Percentiles rank a stretch among this genome's conserved stretches.
phyloP scores from a whole-genome alignment of 2,888 invertebrate species.

The Quadroppia sp. region DNA sequence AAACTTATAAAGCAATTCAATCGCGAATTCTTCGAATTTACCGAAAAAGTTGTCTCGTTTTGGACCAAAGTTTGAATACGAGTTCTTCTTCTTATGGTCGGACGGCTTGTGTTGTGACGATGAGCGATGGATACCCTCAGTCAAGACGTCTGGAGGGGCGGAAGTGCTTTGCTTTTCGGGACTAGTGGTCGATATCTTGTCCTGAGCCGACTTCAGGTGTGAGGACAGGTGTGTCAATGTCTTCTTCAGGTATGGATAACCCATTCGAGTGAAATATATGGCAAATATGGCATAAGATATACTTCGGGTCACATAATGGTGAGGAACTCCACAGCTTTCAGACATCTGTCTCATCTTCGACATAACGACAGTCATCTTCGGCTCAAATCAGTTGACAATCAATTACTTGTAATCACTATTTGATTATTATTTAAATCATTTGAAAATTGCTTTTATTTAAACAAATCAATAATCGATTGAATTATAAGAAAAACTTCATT shows the following conservation, averaged over 20 bases:
- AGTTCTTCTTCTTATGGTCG: background rate
- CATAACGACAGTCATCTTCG: conserved; percentile 41
- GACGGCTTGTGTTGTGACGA: background rate
- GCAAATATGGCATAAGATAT: conserved; percentile 41
- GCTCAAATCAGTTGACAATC: background rate
- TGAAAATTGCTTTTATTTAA: no score
- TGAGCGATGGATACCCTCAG: background rate
- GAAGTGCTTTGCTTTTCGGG: background rate
- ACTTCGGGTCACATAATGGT: conserved; percentile 41
- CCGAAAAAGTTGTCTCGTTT: conserved; percentile 38
- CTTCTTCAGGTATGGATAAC: conserved; percentile 37
- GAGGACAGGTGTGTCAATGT: conserved; percentile 3
- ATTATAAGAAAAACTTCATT: no score
- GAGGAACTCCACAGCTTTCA: conserved; percentile 38
- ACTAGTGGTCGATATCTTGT: conserved; percentile 10
- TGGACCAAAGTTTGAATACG: conserved; percentile 44
- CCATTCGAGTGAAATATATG: conserved; percentile 40
- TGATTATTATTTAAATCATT: no score
- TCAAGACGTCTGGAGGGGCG: background rate
- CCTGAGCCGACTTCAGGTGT: conserved; percentile 31
- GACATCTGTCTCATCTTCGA: conserved; percentile 41
- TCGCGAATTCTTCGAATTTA: conserved; percentile 36
- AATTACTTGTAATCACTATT: no score
- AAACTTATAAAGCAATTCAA: conserved; percentile 40
- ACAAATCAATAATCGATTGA: no score